Evolutionary conservation across 2,113 vertebrate species (phyloP).

Genomic region (Donacobius atricapilla): DNA sequence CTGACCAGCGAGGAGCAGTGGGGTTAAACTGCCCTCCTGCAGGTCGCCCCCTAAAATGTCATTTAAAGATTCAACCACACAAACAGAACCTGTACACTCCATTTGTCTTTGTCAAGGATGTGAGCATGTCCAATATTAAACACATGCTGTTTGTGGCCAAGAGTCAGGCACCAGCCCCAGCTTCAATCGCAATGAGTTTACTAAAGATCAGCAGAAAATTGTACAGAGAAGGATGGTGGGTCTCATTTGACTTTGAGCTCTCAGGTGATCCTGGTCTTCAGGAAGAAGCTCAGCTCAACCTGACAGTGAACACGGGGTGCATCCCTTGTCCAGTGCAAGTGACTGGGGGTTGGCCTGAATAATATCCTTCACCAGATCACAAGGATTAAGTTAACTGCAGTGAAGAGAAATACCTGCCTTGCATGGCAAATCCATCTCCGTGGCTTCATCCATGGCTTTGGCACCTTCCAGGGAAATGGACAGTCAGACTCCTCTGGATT

Average conservation of each 20-base stretch:
- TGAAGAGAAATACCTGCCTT: neutral
- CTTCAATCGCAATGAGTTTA: neutral
- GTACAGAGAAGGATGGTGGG: neutral
- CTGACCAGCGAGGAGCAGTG: neutral
- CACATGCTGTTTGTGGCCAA: neutral
- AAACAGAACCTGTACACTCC: neutral
- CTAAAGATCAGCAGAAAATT: neutral
- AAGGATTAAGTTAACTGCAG: neutral
- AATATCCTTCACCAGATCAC: neutral
- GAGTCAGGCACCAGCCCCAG: neutral
- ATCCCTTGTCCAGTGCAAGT: neutral
- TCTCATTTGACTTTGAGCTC: neutral
- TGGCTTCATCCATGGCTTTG: slow-evolving; percentile 9
- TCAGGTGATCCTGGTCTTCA: neutral
- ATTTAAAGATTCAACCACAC: neutral
- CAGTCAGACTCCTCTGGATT: neutral
- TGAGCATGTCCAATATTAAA: neutral
- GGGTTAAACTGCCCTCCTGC: neutral
- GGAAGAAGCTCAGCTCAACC: neutral
- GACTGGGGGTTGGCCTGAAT: neutral
- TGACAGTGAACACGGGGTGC: neutral
- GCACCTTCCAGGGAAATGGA: neutral
- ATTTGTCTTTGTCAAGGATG: neutral
- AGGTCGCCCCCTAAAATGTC: neutral
- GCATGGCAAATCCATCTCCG: neutral